Base-by-base conservation (phyloP, 64 coral and sea anemone genomes). In the Porites lutea region DNA sequence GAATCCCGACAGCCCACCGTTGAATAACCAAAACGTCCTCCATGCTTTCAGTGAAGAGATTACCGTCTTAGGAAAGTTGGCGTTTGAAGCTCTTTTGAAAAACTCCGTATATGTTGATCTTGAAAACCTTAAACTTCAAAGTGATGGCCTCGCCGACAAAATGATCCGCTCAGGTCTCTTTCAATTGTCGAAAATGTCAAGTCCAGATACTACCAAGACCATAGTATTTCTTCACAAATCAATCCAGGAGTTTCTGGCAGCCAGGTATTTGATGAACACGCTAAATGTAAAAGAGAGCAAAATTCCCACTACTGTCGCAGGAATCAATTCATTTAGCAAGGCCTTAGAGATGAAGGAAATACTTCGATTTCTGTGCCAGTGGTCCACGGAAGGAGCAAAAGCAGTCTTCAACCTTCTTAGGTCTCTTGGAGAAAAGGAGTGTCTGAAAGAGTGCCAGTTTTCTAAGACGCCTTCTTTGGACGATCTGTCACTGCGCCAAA, bases 151-250 rank as follows among this genome's bases (percentile, higher is more conserved):
- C 11, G 45, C 47, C 13, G 43, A 74, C 68, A 74, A 88, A 15
- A 73, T 88, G 70, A 45, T 44, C 52, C 88, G 27, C 48, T 48
- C 66, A 8, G 75, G 75, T 62, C 27, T 79, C 48, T 68, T 79
- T 21, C 88, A 90, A 43, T 1, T 79, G 16, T 59, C 58, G 13
- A 82, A 82, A 22, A 14, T 63, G 16, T 64, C 79, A 6, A 64
- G 55, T 82, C 22, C 13, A 48, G 27, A 90, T 18, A 59, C 74
- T 0, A 67, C 47, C 20, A 68, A 66, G 46, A 90, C 27, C 61
- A 3, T 90, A 54, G 79, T 67, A 45, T 79, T 90, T 69, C 59
- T 90, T 79, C 75, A 90, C 75, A 90, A 90, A 46, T 79, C 88
- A 21, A 67, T 90, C 49, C 74, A 90, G 75, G 88, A 90, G 46